Conservation (phyloP, 2,113 vertebrate genomes). For the Psittacula cyanocephala region DNA sequence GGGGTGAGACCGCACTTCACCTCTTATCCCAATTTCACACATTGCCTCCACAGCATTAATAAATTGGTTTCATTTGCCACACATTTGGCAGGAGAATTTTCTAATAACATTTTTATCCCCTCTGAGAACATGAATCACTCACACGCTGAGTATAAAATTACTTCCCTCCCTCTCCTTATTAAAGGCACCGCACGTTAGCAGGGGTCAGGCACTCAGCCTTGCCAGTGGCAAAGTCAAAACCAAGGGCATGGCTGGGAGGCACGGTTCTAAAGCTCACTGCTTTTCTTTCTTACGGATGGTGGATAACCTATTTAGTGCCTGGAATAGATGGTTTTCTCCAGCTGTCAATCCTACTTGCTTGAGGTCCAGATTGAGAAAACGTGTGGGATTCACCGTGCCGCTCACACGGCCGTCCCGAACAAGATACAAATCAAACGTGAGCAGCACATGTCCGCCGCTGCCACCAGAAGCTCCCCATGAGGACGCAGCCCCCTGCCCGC, state of each 20-base stretch:
- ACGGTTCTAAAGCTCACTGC: conserved; percentile 40
- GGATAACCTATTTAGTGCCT: conserved; percentile 57
- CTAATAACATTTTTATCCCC: conserved; percentile 70
- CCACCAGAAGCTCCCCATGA: neutral
- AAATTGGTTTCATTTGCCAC: conserved; percentile 68
- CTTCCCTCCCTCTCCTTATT: conserved; percentile 57
- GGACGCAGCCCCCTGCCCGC: neutral
- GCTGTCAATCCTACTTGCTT: conserved; percentile 61
- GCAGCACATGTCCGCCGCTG: neutral
- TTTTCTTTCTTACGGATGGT: neutral
- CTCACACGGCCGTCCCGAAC: neutral
- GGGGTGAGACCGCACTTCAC: neutral
- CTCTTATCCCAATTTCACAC: conserved; percentile 58
- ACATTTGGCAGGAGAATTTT: conserved; percentile 66
- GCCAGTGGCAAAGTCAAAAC: conserved; percentile 65
- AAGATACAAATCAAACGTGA: neutral
- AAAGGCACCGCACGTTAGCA: conserved; percentile 58
- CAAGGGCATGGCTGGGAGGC: conserved; percentile 54
- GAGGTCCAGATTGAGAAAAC: conserved; percentile 10
- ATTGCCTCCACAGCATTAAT: conserved; percentile 49
- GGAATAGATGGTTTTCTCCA: conserved; percentile 43
- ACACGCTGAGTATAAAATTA: conserved; percentile 64
- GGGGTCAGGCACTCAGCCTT: conserved; percentile 56
- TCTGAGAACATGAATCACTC: conserved; percentile 59
- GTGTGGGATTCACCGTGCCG: neutral